A percentile compares a stretch with the other conserved stretches of the same genome.
Conservation (phyloP, 2,113 vertebrate genomes). For the Chamaetylas fuelleborni region DNA sequence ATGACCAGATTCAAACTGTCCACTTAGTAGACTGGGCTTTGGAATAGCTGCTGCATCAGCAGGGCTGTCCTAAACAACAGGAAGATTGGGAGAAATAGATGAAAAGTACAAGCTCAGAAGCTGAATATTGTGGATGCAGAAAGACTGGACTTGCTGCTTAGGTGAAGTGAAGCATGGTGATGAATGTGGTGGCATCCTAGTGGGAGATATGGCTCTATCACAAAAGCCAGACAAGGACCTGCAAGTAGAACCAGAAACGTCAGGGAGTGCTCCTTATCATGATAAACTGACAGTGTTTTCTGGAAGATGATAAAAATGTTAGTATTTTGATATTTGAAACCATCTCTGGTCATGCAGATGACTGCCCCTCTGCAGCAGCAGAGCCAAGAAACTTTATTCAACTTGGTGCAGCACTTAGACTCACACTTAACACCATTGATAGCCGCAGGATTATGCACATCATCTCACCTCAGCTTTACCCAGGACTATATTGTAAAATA, state of each 20-base stretch:
- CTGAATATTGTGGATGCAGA: neutral
- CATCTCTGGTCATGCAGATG: neutral
- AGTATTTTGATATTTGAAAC: neutral
- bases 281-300: neutral
- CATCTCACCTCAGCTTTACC: neutral
- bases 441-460: neutral
- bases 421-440: neutral
- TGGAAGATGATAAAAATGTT: neutral
- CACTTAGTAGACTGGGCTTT: neutral
- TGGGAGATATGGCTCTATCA: neutral
- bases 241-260: neutral
- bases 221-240: neutral
- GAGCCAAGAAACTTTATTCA: neutral
- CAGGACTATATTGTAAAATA: neutral
- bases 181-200: rapidly evolving
- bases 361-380: neutral
- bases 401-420: too few species aligned
- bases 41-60: neutral
- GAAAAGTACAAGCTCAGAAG: neutral
- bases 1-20: neutral
- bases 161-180: neutral
- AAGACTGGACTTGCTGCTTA: neutral
- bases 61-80: neutral
- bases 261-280: neutral
- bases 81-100: neutral